Percentiles rank a stretch among this genome's conserved stretches.
Conservation (phyloP, 2,888 invertebrate genomes). For the Cheilosia impressa region DNA sequence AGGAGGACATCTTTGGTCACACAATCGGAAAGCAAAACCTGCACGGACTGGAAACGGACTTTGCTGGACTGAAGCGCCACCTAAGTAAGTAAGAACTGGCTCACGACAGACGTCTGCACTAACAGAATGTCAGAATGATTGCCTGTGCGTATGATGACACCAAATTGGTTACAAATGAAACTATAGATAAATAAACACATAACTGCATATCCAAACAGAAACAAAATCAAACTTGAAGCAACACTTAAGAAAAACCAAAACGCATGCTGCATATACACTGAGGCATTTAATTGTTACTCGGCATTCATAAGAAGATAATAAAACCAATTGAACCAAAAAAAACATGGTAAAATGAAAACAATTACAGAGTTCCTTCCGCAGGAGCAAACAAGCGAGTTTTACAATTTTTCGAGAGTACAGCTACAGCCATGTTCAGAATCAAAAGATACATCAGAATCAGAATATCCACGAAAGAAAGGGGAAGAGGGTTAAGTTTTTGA, state of each 20-base stretch:
- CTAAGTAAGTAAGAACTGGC: no score
- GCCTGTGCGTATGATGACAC: no score
- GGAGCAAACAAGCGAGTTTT: constrained; percentile 21
- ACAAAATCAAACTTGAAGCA: constrained; percentile 8
- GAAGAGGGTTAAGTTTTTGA: background rate
- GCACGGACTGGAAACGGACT: no score
- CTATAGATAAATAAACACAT: background rate
- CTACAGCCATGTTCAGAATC: constrained; percentile 74
- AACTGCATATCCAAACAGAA: constrained; percentile 15
- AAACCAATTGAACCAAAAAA: constrained; percentile 11
- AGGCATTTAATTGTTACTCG: constrained; percentile 14
- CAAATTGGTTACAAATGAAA: background rate
- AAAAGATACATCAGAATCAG: constrained; percentile 63
- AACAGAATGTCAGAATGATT: no score
- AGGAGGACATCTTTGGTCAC: no score
- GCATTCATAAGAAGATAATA: constrained; percentile 17
- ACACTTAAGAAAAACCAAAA: constrained; percentile 22
- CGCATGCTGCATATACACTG: constrained; percentile 29
- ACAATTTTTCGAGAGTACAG: background rate
- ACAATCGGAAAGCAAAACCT: no score
- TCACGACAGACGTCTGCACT: no score
- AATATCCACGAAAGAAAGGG: background rate
- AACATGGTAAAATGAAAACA: constrained; percentile 22
- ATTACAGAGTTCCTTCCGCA: constrained; percentile 62
- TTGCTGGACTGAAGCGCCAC: no score